Percentiles rank a stretch among this genome's conserved stretches.
phyloP scores from a whole-genome alignment of 1,140 invertebrate genomes.

The Drosophila teissieri region DNA sequence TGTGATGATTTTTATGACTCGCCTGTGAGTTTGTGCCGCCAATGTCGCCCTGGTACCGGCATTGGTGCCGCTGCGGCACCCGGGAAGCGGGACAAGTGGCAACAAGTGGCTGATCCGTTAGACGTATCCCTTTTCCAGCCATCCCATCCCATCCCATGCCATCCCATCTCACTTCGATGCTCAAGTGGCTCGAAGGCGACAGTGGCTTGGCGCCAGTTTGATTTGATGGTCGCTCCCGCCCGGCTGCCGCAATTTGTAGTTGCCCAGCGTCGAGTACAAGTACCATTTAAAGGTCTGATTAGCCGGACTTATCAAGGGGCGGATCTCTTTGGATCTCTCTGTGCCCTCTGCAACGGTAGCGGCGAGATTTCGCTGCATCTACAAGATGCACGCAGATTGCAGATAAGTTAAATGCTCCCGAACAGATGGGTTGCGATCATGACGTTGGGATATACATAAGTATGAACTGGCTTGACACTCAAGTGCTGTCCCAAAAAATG shows the following conservation, averaged over 20 bases:
- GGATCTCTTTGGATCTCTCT: constrained; percentile 53
- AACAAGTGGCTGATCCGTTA: constrained; percentile 62
- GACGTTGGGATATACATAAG: constrained; percentile 6
- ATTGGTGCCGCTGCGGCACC: constrained; percentile 5
- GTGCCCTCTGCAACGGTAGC: constrained; percentile 42
- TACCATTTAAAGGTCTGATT: constrained; percentile 78
- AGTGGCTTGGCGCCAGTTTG: constrained; percentile 69
- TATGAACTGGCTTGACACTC: constrained; percentile 21
- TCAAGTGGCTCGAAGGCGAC: constrained; percentile 71
- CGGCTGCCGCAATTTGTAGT: constrained; percentile 67
- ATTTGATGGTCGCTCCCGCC: constrained; percentile 34
- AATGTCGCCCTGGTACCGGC: constrained; percentile 39
- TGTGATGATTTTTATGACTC: constrained; percentile 80
- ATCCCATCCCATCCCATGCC: not conserved
- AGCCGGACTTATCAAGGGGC: constrained; percentile 60
- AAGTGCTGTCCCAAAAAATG: constrained; percentile 11
- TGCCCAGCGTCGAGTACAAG: constrained; percentile 62
- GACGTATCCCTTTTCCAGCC: constrained; percentile 17
- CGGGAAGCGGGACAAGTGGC: constrained; percentile 62
- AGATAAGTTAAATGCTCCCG: constrained; percentile 51
- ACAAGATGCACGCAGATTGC: constrained; percentile 46
- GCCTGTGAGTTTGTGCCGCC: constrained; percentile 74
- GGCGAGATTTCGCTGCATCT: constrained; percentile 27
- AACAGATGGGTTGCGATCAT: constrained; percentile 52
- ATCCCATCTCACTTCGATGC: constrained; percentile 20